A percentile compares a stretch with the other conserved stretches of the same genome.
Evolutionary conservation across 2,113 vertebrate genomes (phyloP).

Genomic region (Ascaphus truei): DNA sequence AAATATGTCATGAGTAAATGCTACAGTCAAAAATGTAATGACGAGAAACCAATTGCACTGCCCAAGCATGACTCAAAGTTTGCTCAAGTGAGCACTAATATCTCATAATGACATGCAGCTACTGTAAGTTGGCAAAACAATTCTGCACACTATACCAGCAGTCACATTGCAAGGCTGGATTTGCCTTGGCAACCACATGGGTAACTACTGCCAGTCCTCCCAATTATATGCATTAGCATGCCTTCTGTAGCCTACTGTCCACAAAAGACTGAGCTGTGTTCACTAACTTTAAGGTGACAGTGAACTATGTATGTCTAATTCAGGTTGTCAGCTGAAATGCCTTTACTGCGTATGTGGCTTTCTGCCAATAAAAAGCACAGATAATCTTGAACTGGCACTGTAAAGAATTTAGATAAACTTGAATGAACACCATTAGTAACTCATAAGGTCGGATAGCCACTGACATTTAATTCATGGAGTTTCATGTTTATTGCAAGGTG

Average conservation of each 20-base stretch:
- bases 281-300: neutral
- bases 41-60: neutral
- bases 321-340: neutral
- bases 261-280: neutral
- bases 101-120: neutral
- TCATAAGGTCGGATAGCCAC: accelerated
- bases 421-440: accelerated
- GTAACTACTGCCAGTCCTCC: neutral
- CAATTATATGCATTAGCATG: neutral
- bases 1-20: neutral
- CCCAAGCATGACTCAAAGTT: neutral
- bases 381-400: neutral
- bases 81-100: constrained; percentile 1
- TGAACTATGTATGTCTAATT: neutral
- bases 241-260: accelerated
- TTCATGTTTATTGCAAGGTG: neutral
- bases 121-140: neutral
- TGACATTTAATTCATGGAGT: neutral
- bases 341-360: accelerated
- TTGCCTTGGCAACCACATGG: accelerated
- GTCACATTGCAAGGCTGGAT: neutral
- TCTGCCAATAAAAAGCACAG: neutral
- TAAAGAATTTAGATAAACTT: neutral
- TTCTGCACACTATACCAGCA: neutral
- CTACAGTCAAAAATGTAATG: neutral